Base-by-base conservation (phyloP, 2,113 vertebrate species). In the Muntiacus reevesi region DNA sequence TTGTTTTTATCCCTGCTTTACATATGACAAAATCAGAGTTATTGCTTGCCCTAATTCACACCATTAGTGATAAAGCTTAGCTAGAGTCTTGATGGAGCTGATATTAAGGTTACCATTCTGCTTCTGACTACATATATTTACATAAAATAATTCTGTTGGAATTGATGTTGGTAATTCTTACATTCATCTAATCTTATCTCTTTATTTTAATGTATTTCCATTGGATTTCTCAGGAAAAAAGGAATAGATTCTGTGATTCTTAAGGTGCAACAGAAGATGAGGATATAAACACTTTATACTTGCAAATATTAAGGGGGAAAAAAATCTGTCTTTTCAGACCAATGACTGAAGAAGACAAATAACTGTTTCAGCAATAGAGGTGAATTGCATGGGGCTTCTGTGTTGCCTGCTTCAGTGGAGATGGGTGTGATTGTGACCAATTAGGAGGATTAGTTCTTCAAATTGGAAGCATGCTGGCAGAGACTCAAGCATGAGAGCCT, bases 391-490 rank as follows among this genome's bases (percentile, higher is more conserved):
- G 4, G 95, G 2, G 71, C 89, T 88, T 86, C 28, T 43, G 36
- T 28, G 62, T 27, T 16, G 0, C 85, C 55, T 21, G n/a, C 23
- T 60, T 84, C 76, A 25, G 57, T 13, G 19, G 14, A 47, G n/a
- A 8, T 0, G 0, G 11, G 10, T 21, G 13, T 19, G 43, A 43
- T 92, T 95, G 40, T 55, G 54, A 87, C 92, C 85, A 33, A 59
- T 95, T 79, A 89, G 78, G 59, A 95, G 96, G 96, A 64, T 95
- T 83, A 87, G 96, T 43, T 54, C 83, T 96, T 55, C 52, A 71
- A 78, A 95, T 12, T 28, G 85, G 96, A 88, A 96, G 92, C 36
- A 1, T 12, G 5, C 13, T 97, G 98, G 98, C 93, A 81, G 23
- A 10, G 55, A 43, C 23, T 71, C 94, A 90, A 83, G 86, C 17